Evolutionary conservation across 2,888 invertebrate species (phyloP), one percentile per base, ranked within the genome.

Genomic region (Ceramica pisi): DNA sequence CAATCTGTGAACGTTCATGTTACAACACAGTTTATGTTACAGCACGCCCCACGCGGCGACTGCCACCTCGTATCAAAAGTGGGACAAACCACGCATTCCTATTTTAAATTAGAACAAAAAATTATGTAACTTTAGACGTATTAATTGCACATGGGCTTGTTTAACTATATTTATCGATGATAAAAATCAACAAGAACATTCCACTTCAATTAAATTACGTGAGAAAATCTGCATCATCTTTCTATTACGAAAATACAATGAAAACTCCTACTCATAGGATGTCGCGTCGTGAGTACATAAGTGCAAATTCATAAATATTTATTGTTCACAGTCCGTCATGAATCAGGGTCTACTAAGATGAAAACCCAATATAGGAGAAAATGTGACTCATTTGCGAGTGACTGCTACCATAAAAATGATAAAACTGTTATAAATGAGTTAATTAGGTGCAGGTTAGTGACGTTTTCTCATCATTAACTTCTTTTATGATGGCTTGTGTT

Each of bases 21-120:
- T 78, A 67, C 63, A 80, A 68, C 57, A 70, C 55, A 56, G 57
- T 68, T 71, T 67, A 68, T 80, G 46, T 63, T 63, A 59, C 65
- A 67, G 72, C 48, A 26, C 31, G 53, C 63, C 76, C 70, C 76
- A 72, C 76, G 70, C 68, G 60, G 16, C 48, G 77, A 44, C 73
- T 41, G 19, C 57, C 62, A 44, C 26, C 44, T 44, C 64, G 44
- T 59, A 56, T 68, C 61, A 67, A 60, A 76, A 71, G 50, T 72
- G 46, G 77, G 65, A 19, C 76, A 70, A 64, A 41, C 23, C 44
- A 51, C 70, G 67, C 67, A 71, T 80, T 72, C 38, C 57, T 63
- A 60, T 67, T 72, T 62, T 71, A 48, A 73, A 80, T 59, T 68
- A 66, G 73, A 76, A 38, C 63, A 50, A 61, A 64, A 64, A 67